Base-by-base conservation (phyloP, 2,888 invertebrate genomes). In the Hirtodrosophila trivittata region DNA sequence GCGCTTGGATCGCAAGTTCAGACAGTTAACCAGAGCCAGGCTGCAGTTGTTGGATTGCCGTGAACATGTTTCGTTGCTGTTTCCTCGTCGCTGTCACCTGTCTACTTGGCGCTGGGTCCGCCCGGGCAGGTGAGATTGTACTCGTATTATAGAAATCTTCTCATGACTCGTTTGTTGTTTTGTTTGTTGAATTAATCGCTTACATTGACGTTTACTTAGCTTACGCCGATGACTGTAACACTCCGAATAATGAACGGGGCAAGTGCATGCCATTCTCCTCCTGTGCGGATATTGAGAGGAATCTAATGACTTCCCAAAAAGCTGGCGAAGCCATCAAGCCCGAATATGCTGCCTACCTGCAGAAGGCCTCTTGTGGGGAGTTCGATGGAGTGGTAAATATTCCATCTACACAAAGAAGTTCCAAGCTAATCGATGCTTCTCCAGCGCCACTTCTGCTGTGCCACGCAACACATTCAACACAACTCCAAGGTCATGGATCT, bases 401-500 rank as follows among this genome's bases (percentile, higher is more conserved):
- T n/a, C n/a, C n/a, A n/a, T n/a, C n/a, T n/a, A n/a, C n/a, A n/a
- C n/a, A n/a, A n/a, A n/a, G n/a, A n/a, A n/a, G n/a, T n/a, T n/a
- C n/a, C n/a, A n/a, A n/a, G n/a, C n/a, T n/a, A n/a, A n/a, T n/a
- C n/a, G n/a, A n/a, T 28, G 28, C 1, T 1, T 35, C 14, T 13
- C 10, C 21, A 88, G 89, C 77, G 75, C 0, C 73, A 87, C 50
- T 81, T 88, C 32, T 88, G 88, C 70, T 88, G 88, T 30, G 46
- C 65, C 1, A 12, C 37, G 2, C 21, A 49, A 1, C 66, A 88
- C 28, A 70, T 88, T 4, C 83, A 87, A 47, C 74, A 88, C 32
- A 89, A 88, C 38, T 72, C 69, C 39, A 68, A 76, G 33, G 84
- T 67, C 9, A 72, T 86, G 68, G 51, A 54, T 13, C 10, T 72